These are phyloP conservation scores for Lepidostoma basale DNA, from an alignment of 1,140 invertebrate species.

Conservation along the genomic window DNA sequence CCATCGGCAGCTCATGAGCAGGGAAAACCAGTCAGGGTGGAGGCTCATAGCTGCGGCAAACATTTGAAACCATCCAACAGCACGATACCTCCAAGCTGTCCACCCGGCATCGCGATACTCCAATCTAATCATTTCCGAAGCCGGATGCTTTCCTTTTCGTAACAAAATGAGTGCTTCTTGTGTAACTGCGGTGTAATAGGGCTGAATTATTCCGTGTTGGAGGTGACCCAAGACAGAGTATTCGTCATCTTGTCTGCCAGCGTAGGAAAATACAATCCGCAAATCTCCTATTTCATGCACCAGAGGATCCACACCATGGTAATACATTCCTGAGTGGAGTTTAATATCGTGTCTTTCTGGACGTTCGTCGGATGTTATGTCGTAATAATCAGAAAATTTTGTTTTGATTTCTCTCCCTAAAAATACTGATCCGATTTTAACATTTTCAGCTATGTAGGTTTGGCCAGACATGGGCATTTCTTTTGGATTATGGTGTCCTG, in stretches of 20 bases:
- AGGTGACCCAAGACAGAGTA: conserved; percentile 77
- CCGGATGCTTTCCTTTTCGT: conserved; percentile 56
- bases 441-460: conserved; percentile 63
- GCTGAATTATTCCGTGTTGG: conserved; percentile 67
- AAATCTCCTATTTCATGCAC: conserved; percentile 84
- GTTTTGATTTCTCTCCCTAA: conserved; percentile 69
- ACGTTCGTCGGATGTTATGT: conserved; percentile 82
- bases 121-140: conserved; percentile 52
- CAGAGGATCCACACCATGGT: conserved; percentile 82
- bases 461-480: conserved; percentile 69
- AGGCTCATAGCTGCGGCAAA: conserved; percentile 60
- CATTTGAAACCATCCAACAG: conserved; percentile 58
- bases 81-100: conserved; percentile 57
- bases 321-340: conserved; percentile 84
- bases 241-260: conserved; percentile 77
- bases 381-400: conserved; percentile 77
- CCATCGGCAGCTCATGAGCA: conserved; percentile 54
- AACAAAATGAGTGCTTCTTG: conserved; percentile 54
- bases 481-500: conserved; percentile 80
- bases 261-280: conserved; percentile 82
- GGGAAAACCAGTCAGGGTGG: conserved; percentile 58
- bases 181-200: conserved; percentile 67
- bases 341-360: conserved; percentile 82
- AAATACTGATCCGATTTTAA: conserved; percentile 63
- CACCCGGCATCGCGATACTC: conserved; percentile 54